Percentiles rank a stretch among this genome's conserved stretches.
phyloP scores from a whole-genome alignment of 2,888 invertebrate genomes.

The Microdon myrmicae region DNA sequence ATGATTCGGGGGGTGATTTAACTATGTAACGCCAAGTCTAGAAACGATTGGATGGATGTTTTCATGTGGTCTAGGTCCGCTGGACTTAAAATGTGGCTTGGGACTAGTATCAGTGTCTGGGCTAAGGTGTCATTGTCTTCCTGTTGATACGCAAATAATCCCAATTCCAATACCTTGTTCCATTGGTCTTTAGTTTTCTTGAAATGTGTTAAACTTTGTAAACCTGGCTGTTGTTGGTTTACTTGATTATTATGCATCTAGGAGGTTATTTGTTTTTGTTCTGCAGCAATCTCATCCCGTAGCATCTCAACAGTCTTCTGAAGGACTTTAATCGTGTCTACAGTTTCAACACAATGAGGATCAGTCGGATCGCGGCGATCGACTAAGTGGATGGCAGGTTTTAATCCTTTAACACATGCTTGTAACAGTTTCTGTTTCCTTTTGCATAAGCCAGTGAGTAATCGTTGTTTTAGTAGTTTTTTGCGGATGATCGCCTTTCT shows the following conservation, averaged over 20 bases:
- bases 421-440: slow-evolving; percentile 88
- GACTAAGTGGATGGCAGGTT: slow-evolving; percentile 81
- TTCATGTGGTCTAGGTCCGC: slow-evolving; percentile 51
- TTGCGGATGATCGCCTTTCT: slow-evolving; percentile 77
- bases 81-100: slow-evolving; percentile 52
- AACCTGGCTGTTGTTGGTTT: slow-evolving; percentile 45
- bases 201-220: no score
- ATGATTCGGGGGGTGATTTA: no score
- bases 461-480: slow-evolving; percentile 79
- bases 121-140: slow-evolving; percentile 83
- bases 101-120: slow-evolving; percentile 56
- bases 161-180: slow-evolving; percentile 90
- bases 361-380: slow-evolving; percentile 79
- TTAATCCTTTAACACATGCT: slow-evolving; percentile 89
- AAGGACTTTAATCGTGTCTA: slow-evolving; percentile 83
- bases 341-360: slow-evolving; percentile 79
- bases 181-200: slow-evolving; percentile 81
- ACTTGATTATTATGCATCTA: slow-evolving; percentile 62
- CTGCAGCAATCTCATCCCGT: slow-evolving; percentile 64
- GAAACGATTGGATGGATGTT: slow-evolving; percentile 61
- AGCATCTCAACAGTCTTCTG: slow-evolving; percentile 81
- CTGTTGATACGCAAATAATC: slow-evolving; percentile 88
- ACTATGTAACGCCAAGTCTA: no score
- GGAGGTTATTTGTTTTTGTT: slow-evolving; percentile 65
- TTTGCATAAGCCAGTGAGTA: slow-evolving; percentile 83